A percentile compares a stretch with the other conserved stretches of the same genome.
phyloP scores from a whole-genome alignment of 2,113 vertebrate genomes.

The Tetrax tetrax region DNA sequence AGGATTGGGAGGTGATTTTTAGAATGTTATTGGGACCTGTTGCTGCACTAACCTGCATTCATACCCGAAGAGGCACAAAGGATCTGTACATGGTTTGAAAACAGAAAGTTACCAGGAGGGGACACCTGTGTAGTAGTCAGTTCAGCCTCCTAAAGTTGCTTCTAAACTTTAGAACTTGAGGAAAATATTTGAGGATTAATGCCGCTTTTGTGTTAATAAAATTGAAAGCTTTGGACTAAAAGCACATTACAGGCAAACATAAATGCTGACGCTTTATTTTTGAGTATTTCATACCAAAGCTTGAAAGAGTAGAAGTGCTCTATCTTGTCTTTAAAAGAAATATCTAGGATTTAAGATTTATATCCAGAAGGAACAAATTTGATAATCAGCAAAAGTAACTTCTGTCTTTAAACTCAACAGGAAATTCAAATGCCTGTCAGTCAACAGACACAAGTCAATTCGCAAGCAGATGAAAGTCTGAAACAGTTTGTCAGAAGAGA shows the following conservation, averaged over 20 bases:
- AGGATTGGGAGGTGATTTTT: background rate
- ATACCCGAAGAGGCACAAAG: background rate
- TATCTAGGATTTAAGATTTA: background rate
- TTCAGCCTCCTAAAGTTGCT: background rate
- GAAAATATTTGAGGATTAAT: background rate
- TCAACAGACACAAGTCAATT: background rate
- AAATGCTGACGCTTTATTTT: background rate
- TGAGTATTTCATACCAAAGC: background rate
- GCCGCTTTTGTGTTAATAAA: background rate
- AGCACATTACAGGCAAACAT: background rate
- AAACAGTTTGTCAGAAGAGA: background rate
- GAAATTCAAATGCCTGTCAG: background rate
- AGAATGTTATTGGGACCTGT: background rate
- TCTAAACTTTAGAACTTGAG: background rate
- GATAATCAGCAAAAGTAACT: slow-evolving; percentile 19
- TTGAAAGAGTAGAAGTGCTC: slow-evolving; percentile 26
- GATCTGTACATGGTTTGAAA: background rate
- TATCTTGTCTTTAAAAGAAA: slow-evolving; percentile 31
- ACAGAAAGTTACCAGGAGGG: background rate
- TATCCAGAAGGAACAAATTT: slow-evolving; percentile 34
- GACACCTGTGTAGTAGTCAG: background rate
- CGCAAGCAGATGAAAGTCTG: background rate
- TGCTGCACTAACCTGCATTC: background rate
- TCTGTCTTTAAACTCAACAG: background rate
- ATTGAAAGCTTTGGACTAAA: background rate